A percentile compares a stretch with the other conserved stretches of the same genome.
Evolutionary conservation across 30 jellyfish, hydroid and myxozoan species (phyloP).

Genomic region (Hydractinia symbiolongicarpus): DNA sequence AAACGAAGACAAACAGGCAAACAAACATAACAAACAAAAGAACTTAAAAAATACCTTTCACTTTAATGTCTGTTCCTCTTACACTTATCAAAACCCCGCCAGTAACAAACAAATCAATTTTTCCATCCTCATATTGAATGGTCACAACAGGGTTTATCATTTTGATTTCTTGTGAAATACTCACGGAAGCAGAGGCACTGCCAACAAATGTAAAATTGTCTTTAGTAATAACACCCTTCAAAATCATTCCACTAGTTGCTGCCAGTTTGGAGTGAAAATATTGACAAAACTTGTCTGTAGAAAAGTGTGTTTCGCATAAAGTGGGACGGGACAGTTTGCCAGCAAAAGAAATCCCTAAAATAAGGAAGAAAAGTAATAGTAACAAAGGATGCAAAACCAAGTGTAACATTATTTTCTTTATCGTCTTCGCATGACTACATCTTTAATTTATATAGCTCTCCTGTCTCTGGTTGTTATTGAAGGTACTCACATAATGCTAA

Average conservation of each 20-base stretch:
- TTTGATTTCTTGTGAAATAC: neutral
- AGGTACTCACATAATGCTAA: too few species aligned
- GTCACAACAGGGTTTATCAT: constrained; percentile 4
- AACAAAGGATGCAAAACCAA: neutral
- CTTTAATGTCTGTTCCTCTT: neutral
- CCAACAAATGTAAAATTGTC: constrained; percentile 19
- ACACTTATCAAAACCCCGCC: neutral
- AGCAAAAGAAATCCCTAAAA: neutral
- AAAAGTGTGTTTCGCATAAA: constrained; percentile 5
- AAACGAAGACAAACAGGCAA: too few species aligned
- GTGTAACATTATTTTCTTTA: too few species aligned
- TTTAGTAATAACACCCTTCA: neutral
- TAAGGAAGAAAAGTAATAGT: neutral
- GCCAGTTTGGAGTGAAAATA: constrained; percentile 7
- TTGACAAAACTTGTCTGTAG: constrained; percentile 7
- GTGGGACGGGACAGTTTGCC: constrained; percentile 14
- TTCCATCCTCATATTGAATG: constrained; percentile 5
- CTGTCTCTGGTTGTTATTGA: too few species aligned
- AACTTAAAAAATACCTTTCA: neutral
- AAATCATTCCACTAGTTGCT: neutral
- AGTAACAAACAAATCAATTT: neutral
- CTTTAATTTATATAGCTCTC: too few species aligned
- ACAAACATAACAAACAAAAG: too few species aligned
- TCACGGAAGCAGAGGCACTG: constrained; percentile 19
- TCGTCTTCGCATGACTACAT: too few species aligned